Percentiles rank a stretch among this genome's conserved stretches.
These are phyloP conservation scores for Sylvietta virens DNA, from an alignment of 2,113 vertebrate species.

Conservation along the genomic window DNA sequence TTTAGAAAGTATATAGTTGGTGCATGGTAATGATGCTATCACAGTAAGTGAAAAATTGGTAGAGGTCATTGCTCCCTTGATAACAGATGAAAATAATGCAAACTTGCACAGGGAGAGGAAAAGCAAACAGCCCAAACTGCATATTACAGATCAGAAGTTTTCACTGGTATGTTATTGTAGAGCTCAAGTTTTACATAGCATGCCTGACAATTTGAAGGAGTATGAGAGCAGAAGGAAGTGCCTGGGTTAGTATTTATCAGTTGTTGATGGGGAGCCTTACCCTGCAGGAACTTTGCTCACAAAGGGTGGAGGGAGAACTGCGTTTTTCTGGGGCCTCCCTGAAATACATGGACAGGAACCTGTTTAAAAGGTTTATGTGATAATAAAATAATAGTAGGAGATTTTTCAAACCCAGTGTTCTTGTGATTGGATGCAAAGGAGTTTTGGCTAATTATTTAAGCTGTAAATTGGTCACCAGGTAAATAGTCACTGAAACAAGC, in stretches of 20 bases:
- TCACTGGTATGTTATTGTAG: background rate
- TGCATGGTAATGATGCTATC: background rate
- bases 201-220: background rate
- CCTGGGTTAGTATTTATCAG: background rate
- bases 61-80: background rate
- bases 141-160: background rate
- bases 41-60: constrained; percentile 33
- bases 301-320: background rate
- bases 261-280: background rate
- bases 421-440: background rate
- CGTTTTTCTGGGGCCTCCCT: background rate
- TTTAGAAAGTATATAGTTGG: constrained; percentile 1
- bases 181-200: background rate
- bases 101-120: background rate
- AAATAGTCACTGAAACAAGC: background rate
- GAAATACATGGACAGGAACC: background rate
- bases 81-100: background rate
- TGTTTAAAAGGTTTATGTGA: background rate
- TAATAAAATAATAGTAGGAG: background rate
- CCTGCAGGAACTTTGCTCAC: background rate
- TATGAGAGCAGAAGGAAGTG: background rate
- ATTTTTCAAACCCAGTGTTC: background rate
- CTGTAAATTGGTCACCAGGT: background rate
- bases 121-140: background rate
- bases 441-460: background rate